Base-by-base conservation (phyloP, 2,797 vertebrate genomes). In the Heteromormyrus szaboi region DNA sequence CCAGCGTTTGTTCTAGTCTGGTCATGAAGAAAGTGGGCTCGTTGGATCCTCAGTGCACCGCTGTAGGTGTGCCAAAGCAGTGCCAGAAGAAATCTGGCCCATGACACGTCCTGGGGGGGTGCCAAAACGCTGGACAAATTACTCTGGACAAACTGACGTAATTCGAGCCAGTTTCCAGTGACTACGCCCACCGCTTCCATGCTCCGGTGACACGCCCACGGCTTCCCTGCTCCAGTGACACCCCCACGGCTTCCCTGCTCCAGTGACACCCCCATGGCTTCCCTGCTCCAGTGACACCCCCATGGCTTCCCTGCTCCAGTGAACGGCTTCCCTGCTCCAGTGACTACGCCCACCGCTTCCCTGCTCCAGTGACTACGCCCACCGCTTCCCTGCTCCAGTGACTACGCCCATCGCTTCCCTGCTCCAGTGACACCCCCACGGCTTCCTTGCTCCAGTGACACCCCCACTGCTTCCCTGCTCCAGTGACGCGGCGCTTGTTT, bases 81-180 rank as follows among this genome's bases (percentile, higher is more conserved):
- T 50, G 44, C 41, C 46, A 84, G 85, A 12, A 76, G 17, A n/a
- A 87, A 87, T 90, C 41, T 44, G 92, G 93, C 92, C 91, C 91
- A 87, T 90, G 90, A 92, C 90, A 88, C 91, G 91, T 90, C 84
- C 93, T 93, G 93, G 93, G 91, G 90, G 91, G 91, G 91, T 91
- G 94, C 94, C 95, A 95, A 91, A 91, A 93, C 91, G 93, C 93
- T 93, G 92, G 92, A 92, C 94, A 93, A 93, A 95, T 94, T 94
- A 94, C 95, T 44, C 93, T 94, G 92, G 92, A 92, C 94, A 93
- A 93, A 95, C 93, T 94, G 94, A 95, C 93, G 93, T 93, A 94
- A 94, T 93, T 90, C 90, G 91, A 92, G 93, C 91, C 93, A 92
- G 93, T 91, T 93, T 93, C 92, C 91, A 92, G 51, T 53, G 51